Conservation (phyloP, 2,113 vertebrate species). For the Hemicordylus capensis region DNA sequence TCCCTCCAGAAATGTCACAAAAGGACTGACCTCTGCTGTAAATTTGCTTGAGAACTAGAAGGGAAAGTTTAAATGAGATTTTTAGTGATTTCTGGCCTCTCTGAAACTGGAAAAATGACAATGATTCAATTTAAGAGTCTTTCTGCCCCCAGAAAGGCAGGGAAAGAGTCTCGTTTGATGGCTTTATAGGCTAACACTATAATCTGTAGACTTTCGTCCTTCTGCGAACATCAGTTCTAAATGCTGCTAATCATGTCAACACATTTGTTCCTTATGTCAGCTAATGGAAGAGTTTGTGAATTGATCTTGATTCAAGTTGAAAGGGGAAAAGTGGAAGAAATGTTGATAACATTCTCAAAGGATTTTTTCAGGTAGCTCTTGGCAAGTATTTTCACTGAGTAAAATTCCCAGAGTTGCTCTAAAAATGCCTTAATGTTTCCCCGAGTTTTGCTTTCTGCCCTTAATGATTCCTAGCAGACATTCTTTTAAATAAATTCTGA, state of each 20-base stretch:
- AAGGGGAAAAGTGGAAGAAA: constrained; percentile 46
- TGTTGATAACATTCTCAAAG: constrained; percentile 19
- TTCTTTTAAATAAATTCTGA: constrained; percentile 38
- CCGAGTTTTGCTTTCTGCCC: constrained; percentile 24
- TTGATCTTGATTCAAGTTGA: constrained; percentile 50
- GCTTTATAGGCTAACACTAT: background rate
- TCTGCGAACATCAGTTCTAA: constrained; percentile 45
- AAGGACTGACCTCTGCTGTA: constrained; percentile 55
- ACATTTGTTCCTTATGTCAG: constrained; percentile 52
- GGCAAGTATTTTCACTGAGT: constrained; percentile 55
- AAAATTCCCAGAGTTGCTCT: constrained; percentile 61
- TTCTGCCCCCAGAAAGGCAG: constrained; percentile 49
- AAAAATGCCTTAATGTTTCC: constrained; percentile 43
- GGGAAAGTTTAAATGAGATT: constrained; percentile 66
- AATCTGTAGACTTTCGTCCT: constrained; percentile 10
- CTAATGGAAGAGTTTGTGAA: constrained; percentile 42
- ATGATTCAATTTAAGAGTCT: constrained; percentile 70
- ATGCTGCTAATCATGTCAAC: constrained; percentile 46
- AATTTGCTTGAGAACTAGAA: constrained; percentile 70
- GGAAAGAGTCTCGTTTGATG: constrained; percentile 36
- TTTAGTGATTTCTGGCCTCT: constrained; percentile 72
- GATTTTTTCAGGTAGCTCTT: constrained; percentile 44
- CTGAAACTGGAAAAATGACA: constrained; percentile 66
- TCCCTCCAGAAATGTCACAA: constrained; percentile 59
- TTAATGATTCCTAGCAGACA: constrained; percentile 18